These are phyloP conservation scores for Esox masquinongy DNA, from an alignment of 2,797 vertebrate species.

Conservation along the genomic window DNA sequence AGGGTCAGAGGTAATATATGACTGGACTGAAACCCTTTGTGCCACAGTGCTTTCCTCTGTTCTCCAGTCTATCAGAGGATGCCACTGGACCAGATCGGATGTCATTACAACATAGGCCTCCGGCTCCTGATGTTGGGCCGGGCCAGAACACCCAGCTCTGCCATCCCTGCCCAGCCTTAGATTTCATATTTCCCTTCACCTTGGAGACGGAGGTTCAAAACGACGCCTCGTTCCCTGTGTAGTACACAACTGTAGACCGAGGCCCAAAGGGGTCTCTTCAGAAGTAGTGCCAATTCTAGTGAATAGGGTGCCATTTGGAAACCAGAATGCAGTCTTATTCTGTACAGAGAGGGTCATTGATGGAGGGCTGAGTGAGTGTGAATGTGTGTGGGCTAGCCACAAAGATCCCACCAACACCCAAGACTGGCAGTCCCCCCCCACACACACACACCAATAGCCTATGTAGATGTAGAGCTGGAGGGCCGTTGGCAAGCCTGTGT, in stretches of 20 bases:
- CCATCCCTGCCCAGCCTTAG: constrained; percentile 19
- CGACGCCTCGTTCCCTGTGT: neutral
- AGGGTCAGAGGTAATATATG: constrained; percentile 46
- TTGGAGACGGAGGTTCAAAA: constrained; percentile 1
- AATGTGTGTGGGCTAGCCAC: constrained; percentile 29
- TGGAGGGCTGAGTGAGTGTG: constrained; percentile 17
- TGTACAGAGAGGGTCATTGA: constrained; percentile 53
- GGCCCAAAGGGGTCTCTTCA: neutral
- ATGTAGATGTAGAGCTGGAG: constrained; percentile 10
- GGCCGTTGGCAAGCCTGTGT: constrained; percentile 30
- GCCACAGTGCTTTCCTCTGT: constrained; percentile 44
- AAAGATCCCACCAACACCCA: constrained; percentile 41
- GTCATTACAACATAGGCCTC: constrained; percentile 30
- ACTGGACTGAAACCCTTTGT: constrained; percentile 26
- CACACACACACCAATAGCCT: constrained; percentile 23
- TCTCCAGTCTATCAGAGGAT: constrained; percentile 24
- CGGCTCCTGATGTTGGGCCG: constrained; percentile 9
- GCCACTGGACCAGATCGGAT: constrained; percentile 29
- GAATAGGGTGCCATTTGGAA: neutral
- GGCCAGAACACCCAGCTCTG: constrained; percentile 3
- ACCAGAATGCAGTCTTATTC: neutral
- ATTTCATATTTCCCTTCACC: constrained; percentile 20
- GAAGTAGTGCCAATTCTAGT: neutral
- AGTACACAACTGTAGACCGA: neutral
- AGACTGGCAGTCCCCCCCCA: neutral